Evolutionary conservation across 2,888 invertebrate genomes (phyloP).

Genomic region (Hypselothyrea guttata): DNA sequence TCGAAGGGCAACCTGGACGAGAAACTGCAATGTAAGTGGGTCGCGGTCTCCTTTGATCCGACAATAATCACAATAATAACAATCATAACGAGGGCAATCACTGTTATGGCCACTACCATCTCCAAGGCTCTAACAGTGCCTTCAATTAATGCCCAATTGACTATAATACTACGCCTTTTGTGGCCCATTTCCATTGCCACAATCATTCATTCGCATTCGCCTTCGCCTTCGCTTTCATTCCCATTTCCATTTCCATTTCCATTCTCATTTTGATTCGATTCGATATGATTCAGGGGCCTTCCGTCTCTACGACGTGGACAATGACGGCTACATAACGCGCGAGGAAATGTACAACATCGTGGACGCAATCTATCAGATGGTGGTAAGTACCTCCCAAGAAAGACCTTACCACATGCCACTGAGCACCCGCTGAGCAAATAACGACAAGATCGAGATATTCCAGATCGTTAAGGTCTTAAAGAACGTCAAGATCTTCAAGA

Average conservation of each 20-base stretch:
- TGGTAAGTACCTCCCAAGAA: slow-evolving; percentile 95
- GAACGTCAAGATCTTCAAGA: no score
- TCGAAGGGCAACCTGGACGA: slow-evolving; percentile 99
- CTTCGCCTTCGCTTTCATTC: no score
- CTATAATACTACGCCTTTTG: no score
- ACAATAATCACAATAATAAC: not conserved
- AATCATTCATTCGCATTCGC: no score
- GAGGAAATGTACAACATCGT: slow-evolving; percentile 99
- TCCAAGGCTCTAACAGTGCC: not conserved
- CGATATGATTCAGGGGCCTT: slow-evolving; percentile 91
- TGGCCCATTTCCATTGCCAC: no score
- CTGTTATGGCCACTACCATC: slow-evolving; percentile 7
- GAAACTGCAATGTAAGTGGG: slow-evolving; percentile 96
- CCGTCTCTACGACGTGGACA: slow-evolving; percentile 96
- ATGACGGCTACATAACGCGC: slow-evolving; percentile 96
- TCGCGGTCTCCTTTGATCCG: not conserved
- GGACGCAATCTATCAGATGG: slow-evolving; percentile 98
- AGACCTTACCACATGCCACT: no score
- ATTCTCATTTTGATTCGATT: not conserved
- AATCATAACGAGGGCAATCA: slow-evolving; percentile 29
- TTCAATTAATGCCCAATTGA: slow-evolving; percentile 44
- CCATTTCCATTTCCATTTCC: slow-evolving; percentile 13
- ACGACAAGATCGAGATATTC: no score
- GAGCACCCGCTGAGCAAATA: no score
- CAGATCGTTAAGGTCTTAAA: no score